Conservation (phyloP, 2,113 vertebrate species). For the Sisor rabdophorus region DNA sequence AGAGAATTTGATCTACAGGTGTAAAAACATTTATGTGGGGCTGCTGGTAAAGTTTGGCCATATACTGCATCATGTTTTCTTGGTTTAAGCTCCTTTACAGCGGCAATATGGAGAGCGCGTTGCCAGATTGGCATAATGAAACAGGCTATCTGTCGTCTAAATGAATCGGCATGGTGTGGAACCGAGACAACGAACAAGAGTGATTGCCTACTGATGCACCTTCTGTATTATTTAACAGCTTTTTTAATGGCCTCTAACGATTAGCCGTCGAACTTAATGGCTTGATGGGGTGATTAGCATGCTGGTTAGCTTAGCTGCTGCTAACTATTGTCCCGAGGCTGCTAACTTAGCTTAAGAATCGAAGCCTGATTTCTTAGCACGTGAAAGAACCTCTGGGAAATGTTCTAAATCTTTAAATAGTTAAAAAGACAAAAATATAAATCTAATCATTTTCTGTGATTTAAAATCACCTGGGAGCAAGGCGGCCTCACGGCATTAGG, state of each 20-base stretch:
- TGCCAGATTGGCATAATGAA: conserved; percentile 17
- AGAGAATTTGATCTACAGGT: too few relatives aligned
- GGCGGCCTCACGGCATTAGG: too few relatives aligned
- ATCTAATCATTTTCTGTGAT: too few relatives aligned
- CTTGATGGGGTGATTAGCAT: conserved; percentile 45
- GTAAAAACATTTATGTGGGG: too few relatives aligned
- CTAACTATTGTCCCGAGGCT: conserved; percentile 46
- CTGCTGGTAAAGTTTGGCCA: too few relatives aligned
- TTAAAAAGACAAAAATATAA: too few relatives aligned
- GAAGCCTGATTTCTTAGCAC: conserved; percentile 38
- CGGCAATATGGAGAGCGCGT: not conserved
- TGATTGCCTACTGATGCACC: conserved; percentile 35
- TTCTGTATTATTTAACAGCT: conserved; percentile 48
- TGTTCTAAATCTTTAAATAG: too few relatives aligned
- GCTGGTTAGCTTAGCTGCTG: conserved; percentile 45
- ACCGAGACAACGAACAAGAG: conserved; percentile 27
- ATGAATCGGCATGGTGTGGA: not conserved
- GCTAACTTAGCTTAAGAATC: conserved; percentile 34
- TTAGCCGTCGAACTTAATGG: conserved; percentile 43
- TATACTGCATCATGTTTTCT: too few relatives aligned
- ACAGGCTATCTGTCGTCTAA: conserved; percentile 8
- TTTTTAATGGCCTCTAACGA: conserved; percentile 49
- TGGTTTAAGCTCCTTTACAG: not conserved
- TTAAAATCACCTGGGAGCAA: too few relatives aligned
- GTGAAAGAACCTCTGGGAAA: too few relatives aligned